Evolutionary conservation across 2,113 vertebrate species (phyloP).

Genomic region (Xenopus tropicalis): UCB_Xtro_10.0 CM004446.2:89012001-89012500

Average conservation of each 20-base stretch:
- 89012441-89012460: constrained; percentile 14
- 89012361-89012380: constrained; percentile 36
- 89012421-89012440: constrained; percentile 26
- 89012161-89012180: too few species aligned
- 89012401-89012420: constrained; percentile 13
- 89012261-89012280: constrained; percentile 7
- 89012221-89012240: not conserved
- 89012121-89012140: too few species aligned
- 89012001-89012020: too few species aligned
- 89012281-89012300: constrained; percentile 30
- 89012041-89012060: too few species aligned
- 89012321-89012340: constrained; percentile 37
- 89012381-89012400: constrained; percentile 29
- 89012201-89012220: not conserved
- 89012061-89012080: too few species aligned
- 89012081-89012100: too few species aligned
- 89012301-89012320: constrained; percentile 19
- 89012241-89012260: constrained; percentile 33
- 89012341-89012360: constrained; percentile 34
- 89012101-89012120: too few species aligned
- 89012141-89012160: too few species aligned
- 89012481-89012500: constrained; percentile 32
- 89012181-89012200: too few species aligned
- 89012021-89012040: too few species aligned
- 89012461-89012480: constrained; percentile 26